These are phyloP conservation scores for Epinephelus coioides DNA, from an alignment of 2,797 vertebrate genomes.

Conservation along the genomic window DNA sequence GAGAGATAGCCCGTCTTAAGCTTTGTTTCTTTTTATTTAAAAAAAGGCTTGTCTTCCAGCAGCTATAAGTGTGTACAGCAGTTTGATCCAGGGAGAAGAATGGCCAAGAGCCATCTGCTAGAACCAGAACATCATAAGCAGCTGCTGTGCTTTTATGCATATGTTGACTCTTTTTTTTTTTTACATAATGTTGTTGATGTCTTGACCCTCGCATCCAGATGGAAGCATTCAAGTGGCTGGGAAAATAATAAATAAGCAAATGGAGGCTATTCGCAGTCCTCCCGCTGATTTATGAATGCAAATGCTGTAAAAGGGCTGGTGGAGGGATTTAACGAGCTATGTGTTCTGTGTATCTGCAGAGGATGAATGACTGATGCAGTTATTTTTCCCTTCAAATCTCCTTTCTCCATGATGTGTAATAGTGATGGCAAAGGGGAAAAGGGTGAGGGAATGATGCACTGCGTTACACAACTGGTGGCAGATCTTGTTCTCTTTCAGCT, in stretches of 20 bases:
- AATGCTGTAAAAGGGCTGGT: conserved; percentile 43
- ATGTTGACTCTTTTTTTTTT: conserved; percentile 36
- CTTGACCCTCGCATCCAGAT: conserved; percentile 62
- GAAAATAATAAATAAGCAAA: conserved; percentile 56
- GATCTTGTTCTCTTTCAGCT: conserved; percentile 50
- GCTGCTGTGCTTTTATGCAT: conserved; percentile 50
- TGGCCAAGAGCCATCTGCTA: conserved; percentile 50
- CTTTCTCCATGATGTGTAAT: conserved; percentile 53
- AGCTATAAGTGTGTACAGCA: conserved; percentile 39
- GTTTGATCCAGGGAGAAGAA: conserved; percentile 39
- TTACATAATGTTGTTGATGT: conserved; percentile 39
- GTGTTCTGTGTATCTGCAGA: conserved; percentile 36
- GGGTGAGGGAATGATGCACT: conserved; percentile 50
- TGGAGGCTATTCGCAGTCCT: conserved; percentile 43
- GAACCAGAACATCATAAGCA: conserved; percentile 48
- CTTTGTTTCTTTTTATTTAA: conserved; percentile 18
- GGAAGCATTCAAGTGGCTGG: conserved; percentile 46
- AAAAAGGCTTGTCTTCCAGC: conserved; percentile 46
- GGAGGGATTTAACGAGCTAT: conserved; percentile 56
- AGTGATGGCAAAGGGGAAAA: conserved; percentile 42
- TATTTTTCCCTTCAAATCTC: conserved; percentile 42
- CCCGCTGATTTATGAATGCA: conserved; percentile 74
- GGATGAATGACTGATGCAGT: conserved; percentile 62
- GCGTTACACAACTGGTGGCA: conserved; percentile 35
- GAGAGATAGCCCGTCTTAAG: conserved; percentile 42